phyloP scores from a whole-genome alignment of 2,113 vertebrate genomes.

The Myrmecobius fasciatus region DNA sequence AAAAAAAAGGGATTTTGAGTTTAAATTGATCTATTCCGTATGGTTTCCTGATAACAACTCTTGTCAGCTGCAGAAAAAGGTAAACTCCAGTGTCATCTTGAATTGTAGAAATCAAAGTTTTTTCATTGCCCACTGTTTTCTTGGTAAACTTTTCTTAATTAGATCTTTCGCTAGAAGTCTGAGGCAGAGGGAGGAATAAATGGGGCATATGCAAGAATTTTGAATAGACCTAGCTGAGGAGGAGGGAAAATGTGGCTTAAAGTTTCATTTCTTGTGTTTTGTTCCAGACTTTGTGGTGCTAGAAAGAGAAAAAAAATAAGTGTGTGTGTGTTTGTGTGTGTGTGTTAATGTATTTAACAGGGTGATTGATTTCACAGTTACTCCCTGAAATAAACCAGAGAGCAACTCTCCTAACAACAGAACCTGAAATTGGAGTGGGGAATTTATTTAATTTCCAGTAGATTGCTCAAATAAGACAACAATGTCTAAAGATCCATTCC shows the following conservation, averaged over 20 bases:
- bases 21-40: conserved; percentile 63
- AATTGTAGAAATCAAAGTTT: conserved; percentile 34
- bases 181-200: neutral
- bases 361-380: conserved; percentile 81
- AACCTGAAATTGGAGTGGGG: conserved; percentile 59
- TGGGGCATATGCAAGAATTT: conserved; percentile 25
- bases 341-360: conserved; percentile 82
- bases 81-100: conserved; percentile 41
- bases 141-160: conserved; percentile 51
- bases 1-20: conserved; percentile 65
- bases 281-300: conserved; percentile 64
- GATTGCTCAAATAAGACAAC: conserved; percentile 16
- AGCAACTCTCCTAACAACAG: conserved; percentile 40
- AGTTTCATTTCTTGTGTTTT: conserved; percentile 71
- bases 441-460: conserved; percentile 75
- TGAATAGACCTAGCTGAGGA: conserved; percentile 51
- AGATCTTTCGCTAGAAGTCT: conserved; percentile 20
- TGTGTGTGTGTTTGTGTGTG: conserved; percentile 37
- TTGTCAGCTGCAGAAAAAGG: conserved; percentile 26
- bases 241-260: conserved; percentile 68
- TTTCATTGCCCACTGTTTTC: conserved; percentile 30
- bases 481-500: conserved; percentile 66
- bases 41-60: conserved; percentile 46
- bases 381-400: conserved; percentile 24
- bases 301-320: conserved; percentile 24